Percentiles rank a stretch among this genome's conserved stretches.
These are phyloP conservation scores for Caenorhabditis briggsae DNA, from an alignment of 1,140 invertebrate genomes.

Conservation along the genomic window DNA sequence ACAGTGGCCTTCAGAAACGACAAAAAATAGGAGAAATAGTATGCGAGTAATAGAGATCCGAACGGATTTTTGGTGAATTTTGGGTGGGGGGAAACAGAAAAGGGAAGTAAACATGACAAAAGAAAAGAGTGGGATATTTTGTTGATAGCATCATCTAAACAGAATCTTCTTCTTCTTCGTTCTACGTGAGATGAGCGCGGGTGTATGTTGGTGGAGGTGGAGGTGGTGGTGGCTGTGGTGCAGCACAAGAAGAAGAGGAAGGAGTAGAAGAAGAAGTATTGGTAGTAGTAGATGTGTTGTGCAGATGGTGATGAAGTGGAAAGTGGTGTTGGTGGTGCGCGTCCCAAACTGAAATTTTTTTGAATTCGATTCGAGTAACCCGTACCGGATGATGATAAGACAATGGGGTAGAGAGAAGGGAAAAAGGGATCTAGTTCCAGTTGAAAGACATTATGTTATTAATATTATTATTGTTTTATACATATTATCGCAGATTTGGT, in stretches of 20 bases:
- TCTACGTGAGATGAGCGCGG: constrained; percentile 29
- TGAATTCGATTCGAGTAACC: not conserved
- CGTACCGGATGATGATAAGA: not conserved
- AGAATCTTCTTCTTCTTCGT: not conserved
- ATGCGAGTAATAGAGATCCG: constrained; percentile 45
- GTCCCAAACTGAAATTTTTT: constrained; percentile 41
- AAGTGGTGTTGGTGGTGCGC: constrained; percentile 32
- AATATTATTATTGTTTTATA: not conserved
- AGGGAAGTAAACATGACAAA: constrained; percentile 5
- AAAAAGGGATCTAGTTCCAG: not conserved
- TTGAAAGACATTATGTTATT: constrained; percentile 8
- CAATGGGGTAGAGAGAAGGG: not conserved
- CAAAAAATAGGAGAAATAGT: not conserved
- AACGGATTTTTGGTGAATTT: constrained; percentile 43
- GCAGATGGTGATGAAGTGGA: constrained; percentile 16
- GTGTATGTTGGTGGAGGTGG: constrained; percentile 45
- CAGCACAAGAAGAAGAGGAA: not conserved
- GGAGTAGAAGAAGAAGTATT: not conserved
- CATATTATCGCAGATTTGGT: not conserved
- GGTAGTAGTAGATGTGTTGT: not conserved
- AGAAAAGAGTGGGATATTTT: not conserved
- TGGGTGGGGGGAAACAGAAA: not conserved
- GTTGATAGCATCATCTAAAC: no score
- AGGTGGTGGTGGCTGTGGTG: not conserved
- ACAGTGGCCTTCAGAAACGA: not conserved